These are phyloP conservation scores for Phalacrocorax aristotelis DNA, from an alignment of 2,113 vertebrate species.

Conservation along the genomic window DNA sequence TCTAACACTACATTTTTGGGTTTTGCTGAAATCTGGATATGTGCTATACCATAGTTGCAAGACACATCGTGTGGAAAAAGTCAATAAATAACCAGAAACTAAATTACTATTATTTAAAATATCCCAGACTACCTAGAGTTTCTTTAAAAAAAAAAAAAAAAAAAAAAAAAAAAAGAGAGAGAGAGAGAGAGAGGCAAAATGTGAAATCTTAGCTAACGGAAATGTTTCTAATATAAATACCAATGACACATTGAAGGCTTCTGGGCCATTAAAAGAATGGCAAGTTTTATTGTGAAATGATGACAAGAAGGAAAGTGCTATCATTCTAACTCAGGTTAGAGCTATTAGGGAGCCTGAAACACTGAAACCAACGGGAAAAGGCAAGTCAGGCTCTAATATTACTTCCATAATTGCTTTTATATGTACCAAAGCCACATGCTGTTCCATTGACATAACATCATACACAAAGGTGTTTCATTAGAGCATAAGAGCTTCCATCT, in stretches of 20 bases:
- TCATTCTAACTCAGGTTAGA: slow-evolving; percentile 37
- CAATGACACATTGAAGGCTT: not conserved
- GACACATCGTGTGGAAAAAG: not conserved
- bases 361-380: slow-evolving; percentile 33
- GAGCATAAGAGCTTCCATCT: slow-evolving; percentile 35
- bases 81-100: not conserved
- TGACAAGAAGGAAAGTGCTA: slow-evolving; percentile 42
- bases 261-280: slow-evolving; percentile 1
- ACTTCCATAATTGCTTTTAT: slow-evolving; percentile 50
- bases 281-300: slow-evolving; percentile 33
- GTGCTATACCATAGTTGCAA: not conserved
- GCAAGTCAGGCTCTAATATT: not conserved
- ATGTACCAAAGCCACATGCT: slow-evolving; percentile 56
- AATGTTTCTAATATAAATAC: not conserved
- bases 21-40: slow-evolving; percentile 46
- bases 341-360: slow-evolving; percentile 19
- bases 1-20: slow-evolving; percentile 32
- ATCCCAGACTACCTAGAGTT: not conserved
- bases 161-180: too few relatives aligned
- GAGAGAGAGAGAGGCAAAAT: not conserved
- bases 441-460: slow-evolving; percentile 57
- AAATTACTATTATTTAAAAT: not conserved
- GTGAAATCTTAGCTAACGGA: not conserved
- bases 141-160: not conserved
- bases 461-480: slow-evolving; percentile 69